phyloP scores from a whole-genome alignment of 1,140 invertebrate genomes.

The Procambarus clarkii region DNA sequence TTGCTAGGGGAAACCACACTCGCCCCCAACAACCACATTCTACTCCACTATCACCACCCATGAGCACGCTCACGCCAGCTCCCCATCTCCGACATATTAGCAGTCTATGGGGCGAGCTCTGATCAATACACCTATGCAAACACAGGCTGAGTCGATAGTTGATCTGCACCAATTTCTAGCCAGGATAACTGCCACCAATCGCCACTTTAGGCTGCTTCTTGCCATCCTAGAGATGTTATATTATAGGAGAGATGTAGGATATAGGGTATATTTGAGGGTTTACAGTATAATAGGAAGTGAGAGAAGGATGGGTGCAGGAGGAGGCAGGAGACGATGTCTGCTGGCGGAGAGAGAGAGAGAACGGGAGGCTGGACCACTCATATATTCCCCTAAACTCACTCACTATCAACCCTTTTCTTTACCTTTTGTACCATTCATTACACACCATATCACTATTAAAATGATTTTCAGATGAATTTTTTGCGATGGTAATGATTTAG shows the following conservation, averaged over 20 bases:
- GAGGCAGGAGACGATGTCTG: constrained; percentile 47
- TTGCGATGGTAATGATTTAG: neutral
- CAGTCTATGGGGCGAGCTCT: neutral
- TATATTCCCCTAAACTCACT: constrained; percentile 36
- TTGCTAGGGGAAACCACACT: constrained; percentile 66
- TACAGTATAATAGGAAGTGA: neutral
- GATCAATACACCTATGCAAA: constrained; percentile 7
- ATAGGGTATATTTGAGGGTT: neutral
- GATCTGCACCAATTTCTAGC: constrained; percentile 7
- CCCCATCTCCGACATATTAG: neutral
- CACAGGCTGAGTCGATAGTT: neutral
- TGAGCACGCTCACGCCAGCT: neutral
- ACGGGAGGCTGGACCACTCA: constrained; percentile 53
- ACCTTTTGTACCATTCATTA: neutral
- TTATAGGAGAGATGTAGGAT: neutral
- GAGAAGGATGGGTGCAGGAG: constrained; percentile 18
- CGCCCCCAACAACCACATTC: constrained; percentile 25
- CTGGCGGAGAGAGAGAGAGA: constrained; percentile 55
- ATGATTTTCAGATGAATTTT: neutral
- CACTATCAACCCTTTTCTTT: constrained; percentile 30
- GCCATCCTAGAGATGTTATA: neutral
- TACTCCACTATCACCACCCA: constrained; percentile 21
- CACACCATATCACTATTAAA: neutral
- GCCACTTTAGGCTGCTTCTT: neutral
- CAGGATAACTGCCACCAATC: neutral